Conservation (phyloP, 2,113 vertebrate genomes). For the Cyanoramphus novaezelandiae region DNA sequence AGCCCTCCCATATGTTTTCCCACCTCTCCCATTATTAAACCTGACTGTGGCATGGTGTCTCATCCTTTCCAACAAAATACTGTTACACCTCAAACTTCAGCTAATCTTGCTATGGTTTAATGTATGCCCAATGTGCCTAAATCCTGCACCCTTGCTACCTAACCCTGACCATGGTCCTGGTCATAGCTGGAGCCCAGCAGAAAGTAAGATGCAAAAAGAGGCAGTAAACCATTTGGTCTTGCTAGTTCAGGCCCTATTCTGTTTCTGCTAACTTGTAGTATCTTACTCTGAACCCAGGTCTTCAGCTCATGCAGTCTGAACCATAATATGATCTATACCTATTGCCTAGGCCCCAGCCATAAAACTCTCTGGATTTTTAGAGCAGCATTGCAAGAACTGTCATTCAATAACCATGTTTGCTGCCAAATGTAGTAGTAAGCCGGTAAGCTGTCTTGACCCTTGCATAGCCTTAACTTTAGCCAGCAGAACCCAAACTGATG, state of each 20-base stretch:
- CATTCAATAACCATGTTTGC: accelerated
- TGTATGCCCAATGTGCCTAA: not conserved
- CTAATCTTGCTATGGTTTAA: not conserved
- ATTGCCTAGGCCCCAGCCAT: not conserved
- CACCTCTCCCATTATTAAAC: not conserved
- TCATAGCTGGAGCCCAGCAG: not conserved
- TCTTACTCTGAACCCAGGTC: not conserved
- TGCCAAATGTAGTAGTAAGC: not conserved
- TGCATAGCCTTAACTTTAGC: not conserved
- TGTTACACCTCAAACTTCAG: not conserved
- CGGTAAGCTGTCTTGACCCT: not conserved
- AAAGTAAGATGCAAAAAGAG: not conserved
- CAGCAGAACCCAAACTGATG: not conserved
- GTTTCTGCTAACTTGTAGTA: not conserved
- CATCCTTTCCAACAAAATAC: not conserved
- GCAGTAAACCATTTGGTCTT: not conserved
- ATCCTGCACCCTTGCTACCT: not conserved
- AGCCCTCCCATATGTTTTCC: not conserved
- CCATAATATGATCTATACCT: not conserved
- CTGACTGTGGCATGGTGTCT: not conserved
- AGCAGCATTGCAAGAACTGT: not conserved
- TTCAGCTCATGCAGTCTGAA: not conserved
- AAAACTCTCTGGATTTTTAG: not conserved
- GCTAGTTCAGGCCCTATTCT: not conserved
- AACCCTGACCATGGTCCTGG: not conserved